Evolutionary conservation across 1,140 invertebrate genomes (phyloP).

Genomic region (Lepidostoma basale): DNA sequence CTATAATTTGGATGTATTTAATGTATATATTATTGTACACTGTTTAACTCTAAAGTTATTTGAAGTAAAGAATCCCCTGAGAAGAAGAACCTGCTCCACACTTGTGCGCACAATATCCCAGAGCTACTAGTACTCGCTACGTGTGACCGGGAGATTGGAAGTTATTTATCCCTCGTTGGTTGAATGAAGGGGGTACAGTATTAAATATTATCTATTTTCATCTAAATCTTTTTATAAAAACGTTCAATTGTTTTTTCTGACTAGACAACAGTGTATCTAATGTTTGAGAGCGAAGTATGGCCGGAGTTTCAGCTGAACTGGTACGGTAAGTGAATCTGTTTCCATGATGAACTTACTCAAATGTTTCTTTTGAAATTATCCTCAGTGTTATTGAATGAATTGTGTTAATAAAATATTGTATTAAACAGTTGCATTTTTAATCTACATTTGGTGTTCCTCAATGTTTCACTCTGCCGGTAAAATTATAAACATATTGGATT

Average conservation of each 20-base stretch:
- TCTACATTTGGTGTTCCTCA: no score
- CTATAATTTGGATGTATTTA: slow-evolving; percentile 15
- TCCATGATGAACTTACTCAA: slow-evolving; percentile 41
- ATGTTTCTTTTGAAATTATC: slow-evolving; percentile 59
- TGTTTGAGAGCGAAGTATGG: slow-evolving; percentile 61
- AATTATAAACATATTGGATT: no score
- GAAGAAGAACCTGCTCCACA: no score
- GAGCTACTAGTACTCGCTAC: slow-evolving; percentile 17
- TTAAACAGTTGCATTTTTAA: no score
- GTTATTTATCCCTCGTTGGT: slow-evolving; percentile 34
- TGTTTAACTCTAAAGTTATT: background rate
- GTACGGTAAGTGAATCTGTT: slow-evolving; percentile 34
- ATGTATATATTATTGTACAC: slow-evolving; percentile 32
- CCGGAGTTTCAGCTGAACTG: slow-evolving; percentile 61
- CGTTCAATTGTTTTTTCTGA: slow-evolving; percentile 39
- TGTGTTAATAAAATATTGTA: slow-evolving; percentile 66
- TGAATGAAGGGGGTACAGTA: slow-evolving; percentile 40
- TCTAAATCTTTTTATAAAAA: slow-evolving; percentile 42
- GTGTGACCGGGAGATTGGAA: slow-evolving; percentile 39
- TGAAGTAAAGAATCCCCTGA: no score
- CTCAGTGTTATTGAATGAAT: slow-evolving; percentile 65
- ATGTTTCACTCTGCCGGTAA: no score
- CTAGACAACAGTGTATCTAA: slow-evolving; percentile 61
- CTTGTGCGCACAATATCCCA: slow-evolving; percentile 51
- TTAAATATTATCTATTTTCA: slow-evolving; percentile 44